phyloP scores from a whole-genome alignment of 2,113 vertebrate genomes.

The Daboia siamensis region DNA sequence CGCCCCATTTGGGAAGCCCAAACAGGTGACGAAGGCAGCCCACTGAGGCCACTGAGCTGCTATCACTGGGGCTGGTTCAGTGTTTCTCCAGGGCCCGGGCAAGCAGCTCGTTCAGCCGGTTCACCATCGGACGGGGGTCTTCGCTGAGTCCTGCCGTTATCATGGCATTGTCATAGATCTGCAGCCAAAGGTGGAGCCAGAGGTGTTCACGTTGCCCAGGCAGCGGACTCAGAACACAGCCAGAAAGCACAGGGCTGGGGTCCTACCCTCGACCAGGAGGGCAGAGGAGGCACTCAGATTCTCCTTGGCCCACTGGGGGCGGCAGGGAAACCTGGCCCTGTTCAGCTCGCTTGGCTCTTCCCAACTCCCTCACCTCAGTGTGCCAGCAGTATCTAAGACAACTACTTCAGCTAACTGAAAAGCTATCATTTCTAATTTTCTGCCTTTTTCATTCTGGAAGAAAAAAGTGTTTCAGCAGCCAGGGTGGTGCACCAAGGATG shows the following conservation, averaged over 20 bases:
- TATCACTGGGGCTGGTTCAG: conserved; percentile 67
- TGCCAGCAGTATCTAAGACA: background rate
- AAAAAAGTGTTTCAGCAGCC: background rate
- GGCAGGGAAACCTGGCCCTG: background rate
- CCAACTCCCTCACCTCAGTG: background rate
- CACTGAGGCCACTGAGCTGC: background rate
- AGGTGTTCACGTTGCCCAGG: fast-evolving
- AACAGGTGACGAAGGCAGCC: background rate
- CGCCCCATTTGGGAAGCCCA: background rate
- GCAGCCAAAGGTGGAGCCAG: conserved; percentile 17
- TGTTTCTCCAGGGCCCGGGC: conserved; percentile 84
- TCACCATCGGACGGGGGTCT: conserved; percentile 92
- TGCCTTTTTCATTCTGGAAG: background rate
- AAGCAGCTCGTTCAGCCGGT: conserved; percentile 85
- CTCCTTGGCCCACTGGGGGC: background rate
- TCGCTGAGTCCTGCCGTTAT: conserved; percentile 91
- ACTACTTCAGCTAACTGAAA: background rate
- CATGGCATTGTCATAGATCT: conserved; percentile 99
- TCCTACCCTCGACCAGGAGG: background rate
- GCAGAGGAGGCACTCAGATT: too few relatives aligned
- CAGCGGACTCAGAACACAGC: background rate
- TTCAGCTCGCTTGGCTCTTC: background rate
- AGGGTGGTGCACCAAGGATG: background rate
- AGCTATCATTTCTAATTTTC: background rate
- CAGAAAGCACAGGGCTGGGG: background rate